Conservation (phyloP, 2,888 invertebrate genomes). For the Lasioglossum malachurum region DNA sequence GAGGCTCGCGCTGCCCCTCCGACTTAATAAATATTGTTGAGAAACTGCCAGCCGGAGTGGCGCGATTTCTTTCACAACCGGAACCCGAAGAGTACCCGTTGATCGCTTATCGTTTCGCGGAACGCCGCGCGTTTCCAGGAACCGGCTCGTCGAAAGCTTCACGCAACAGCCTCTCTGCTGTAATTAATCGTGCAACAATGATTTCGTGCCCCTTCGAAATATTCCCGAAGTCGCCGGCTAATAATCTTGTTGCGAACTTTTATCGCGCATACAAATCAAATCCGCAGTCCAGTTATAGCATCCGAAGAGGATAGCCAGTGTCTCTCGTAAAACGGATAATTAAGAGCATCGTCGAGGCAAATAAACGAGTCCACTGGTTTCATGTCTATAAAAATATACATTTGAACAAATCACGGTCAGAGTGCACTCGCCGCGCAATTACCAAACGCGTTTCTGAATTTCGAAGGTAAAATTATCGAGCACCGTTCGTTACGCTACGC, state of each 20-base stretch:
- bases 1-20: slow-evolving; percentile 2
- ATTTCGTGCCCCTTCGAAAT: neutral
- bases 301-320: neutral
- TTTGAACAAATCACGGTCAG: neutral
- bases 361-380: neutral
- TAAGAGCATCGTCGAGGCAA: neutral
- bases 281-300: too few relatives aligned
- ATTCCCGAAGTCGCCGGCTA: neutral
- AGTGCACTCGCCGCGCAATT: neutral
- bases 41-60: slow-evolving; percentile 4
- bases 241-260: neutral
- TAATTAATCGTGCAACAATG: neutral
- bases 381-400: neutral
- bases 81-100: slow-evolving; percentile 6
- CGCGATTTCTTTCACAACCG: slow-evolving; percentile 9
- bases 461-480: neutral
- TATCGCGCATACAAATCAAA: too few relatives aligned
- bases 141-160: neutral
- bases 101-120: slow-evolving; percentile 10
- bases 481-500: neutral
- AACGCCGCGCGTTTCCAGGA: neutral
- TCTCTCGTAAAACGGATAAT: neutral
- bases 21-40: slow-evolving; percentile 15
- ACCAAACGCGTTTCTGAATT: neutral
- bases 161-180: neutral